A percentile compares a stretch with the other conserved stretches of the same genome.
phyloP scores from a whole-genome alignment of 2,888 invertebrate genomes.

The Unio pictorum region DNA sequence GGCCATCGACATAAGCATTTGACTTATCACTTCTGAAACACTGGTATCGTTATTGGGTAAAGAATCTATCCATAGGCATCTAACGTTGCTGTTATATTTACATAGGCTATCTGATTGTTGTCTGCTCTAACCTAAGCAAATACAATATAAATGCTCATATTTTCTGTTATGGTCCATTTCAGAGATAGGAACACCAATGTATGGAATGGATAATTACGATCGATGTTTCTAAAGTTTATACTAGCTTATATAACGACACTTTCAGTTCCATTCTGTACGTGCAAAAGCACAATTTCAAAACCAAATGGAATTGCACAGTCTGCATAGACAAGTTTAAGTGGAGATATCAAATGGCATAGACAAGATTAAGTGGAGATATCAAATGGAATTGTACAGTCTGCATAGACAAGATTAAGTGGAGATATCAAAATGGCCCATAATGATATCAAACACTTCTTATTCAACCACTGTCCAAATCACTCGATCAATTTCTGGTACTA shows the following conservation, averaged over 20 bases:
- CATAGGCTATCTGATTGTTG: constrained; percentile 27
- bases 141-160: constrained; percentile 28
- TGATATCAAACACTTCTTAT: constrained; percentile 8
- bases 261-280: constrained; percentile 15
- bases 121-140: constrained; percentile 9
- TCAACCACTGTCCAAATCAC: constrained; percentile 6
- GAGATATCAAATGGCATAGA: constrained; percentile 17
- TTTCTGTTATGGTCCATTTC: constrained; percentile 26
- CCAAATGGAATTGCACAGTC: constrained; percentile 20
- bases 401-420: constrained; percentile 22
- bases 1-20: constrained; percentile 20
- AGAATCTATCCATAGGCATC: constrained; percentile 16
- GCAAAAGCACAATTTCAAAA: constrained; percentile 18
- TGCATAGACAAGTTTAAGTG: constrained; percentile 23
- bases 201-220: constrained; percentile 19
- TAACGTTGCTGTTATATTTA: constrained; percentile 17
- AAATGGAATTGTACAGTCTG: constrained; percentile 19
- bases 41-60: constrained; percentile 15
- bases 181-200: constrained; percentile 21
- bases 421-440: constrained; percentile 9
- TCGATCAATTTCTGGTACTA: not conserved
- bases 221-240: constrained; percentile 5
- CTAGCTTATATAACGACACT: constrained; percentile 21
- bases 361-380: constrained; percentile 17
- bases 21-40: constrained; percentile 7